Conservation (phyloP, 2,797 vertebrate genomes). For the Otus scops region DNA sequence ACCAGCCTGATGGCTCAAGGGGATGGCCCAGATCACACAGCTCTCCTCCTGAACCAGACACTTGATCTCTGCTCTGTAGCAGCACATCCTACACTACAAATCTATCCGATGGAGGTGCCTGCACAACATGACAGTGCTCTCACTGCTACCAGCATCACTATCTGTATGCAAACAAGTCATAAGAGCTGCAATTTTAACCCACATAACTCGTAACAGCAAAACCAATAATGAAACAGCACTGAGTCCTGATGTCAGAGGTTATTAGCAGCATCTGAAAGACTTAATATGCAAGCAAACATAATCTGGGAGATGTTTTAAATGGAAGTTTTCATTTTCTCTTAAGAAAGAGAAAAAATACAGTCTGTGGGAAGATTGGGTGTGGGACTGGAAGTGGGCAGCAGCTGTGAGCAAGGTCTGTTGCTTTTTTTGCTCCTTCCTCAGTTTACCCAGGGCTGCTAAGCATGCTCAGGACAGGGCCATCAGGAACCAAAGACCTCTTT, state of each 20-base stretch:
- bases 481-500: neutral
- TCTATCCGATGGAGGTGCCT: neutral
- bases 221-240: neutral
- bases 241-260: neutral
- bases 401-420: neutral
- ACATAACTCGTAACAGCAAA: accelerated
- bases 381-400: neutral
- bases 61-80: neutral
- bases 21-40: neutral
- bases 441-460: neutral
- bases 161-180: neutral
- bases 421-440: neutral
- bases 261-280: neutral
- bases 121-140: accelerated
- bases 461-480: neutral
- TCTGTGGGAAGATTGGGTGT: neutral
- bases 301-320: neutral
- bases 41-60: neutral
- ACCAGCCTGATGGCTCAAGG: accelerated
- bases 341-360: neutral
- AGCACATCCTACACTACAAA: too few relatives aligned
- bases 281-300: neutral
- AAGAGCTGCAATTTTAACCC: neutral
- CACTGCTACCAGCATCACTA: accelerated
- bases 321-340: neutral